A percentile compares a stretch with the other conserved stretches of the same genome.
Evolutionary conservation across 2,888 invertebrate genomes (phyloP).

Genomic region (Labia minor): DNA sequence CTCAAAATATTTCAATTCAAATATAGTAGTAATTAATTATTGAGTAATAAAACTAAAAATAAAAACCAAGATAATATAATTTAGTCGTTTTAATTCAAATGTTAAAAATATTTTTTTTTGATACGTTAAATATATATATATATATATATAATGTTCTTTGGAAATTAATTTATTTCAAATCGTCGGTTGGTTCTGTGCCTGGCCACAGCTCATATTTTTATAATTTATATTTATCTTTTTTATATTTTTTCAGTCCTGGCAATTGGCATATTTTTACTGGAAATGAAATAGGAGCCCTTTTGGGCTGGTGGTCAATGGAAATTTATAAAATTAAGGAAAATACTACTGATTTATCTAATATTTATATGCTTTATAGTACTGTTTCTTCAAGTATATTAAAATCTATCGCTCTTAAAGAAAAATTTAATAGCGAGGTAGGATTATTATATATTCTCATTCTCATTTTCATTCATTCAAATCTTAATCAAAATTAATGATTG

Average conservation of each 20-base stretch:
- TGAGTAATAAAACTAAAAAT: no score
- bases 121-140: no score
- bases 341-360: slow-evolving; percentile 42
- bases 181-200: no score
- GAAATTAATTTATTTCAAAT: no score
- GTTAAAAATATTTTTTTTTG: no score
- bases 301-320: slow-evolving; percentile 87
- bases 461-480: neutral
- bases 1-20: no score
- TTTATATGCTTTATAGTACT: slow-evolving; percentile 82
- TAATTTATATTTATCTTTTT: neutral
- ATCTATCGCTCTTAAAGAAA: slow-evolving; percentile 68
- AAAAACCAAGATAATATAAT: no score
- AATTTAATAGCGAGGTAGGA: slow-evolving; percentile 53
- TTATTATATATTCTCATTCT: slow-evolving; percentile 17
- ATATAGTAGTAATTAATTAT: no score
- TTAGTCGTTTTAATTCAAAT: no score
- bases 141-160: no score
- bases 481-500: neutral
- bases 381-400: slow-evolving; percentile 91
- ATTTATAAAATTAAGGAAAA: slow-evolving; percentile 41
- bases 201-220: no score
- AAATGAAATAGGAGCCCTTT: slow-evolving; percentile 85
- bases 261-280: slow-evolving; percentile 87
- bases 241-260: slow-evolving; percentile 43